phyloP scores from a whole-genome alignment of 2,113 vertebrate genomes.

The Brachionichthys hirsutus region DNA sequence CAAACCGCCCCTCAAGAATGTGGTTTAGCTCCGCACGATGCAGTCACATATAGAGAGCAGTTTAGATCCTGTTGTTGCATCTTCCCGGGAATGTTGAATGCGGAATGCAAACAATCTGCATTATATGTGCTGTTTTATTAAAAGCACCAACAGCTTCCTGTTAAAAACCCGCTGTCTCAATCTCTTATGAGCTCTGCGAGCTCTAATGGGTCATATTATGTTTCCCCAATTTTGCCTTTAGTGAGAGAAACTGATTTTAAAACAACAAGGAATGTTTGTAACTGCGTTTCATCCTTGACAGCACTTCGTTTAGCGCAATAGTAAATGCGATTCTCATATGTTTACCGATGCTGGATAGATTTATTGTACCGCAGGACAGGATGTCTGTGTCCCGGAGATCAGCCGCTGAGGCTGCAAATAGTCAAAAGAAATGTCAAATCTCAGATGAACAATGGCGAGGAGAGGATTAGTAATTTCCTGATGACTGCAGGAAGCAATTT shows the following conservation, averaged over 20 bases:
- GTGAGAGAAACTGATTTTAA: neutral
- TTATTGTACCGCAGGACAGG: constrained; percentile 11
- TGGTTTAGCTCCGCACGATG: constrained; percentile 9
- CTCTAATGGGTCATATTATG: too few species aligned
- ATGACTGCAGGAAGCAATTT: neutral
- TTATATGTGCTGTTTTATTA: neutral
- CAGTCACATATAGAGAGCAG: constrained; percentile 3
- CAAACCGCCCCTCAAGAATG: constrained; percentile 17
- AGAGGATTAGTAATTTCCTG: constrained; percentile 23
- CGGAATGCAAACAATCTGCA: neutral
- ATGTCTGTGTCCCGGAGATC: constrained; percentile 5
- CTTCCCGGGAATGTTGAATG: constrained; percentile 5
- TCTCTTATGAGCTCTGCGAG: too few species aligned
- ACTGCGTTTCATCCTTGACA: too few species aligned
- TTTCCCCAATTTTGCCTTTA: too few species aligned
- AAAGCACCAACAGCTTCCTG: neutral
- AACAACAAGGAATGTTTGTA: too few species aligned
- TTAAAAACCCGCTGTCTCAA: too few species aligned
- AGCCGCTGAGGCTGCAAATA: constrained; percentile 21
- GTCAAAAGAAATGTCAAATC: neutral
- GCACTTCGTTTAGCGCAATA: too few species aligned
- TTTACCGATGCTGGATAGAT: neutral
- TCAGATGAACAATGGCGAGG: constrained; percentile 26
- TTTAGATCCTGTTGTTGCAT: constrained; percentile 3
- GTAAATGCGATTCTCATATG: neutral